Evolutionary conservation across 2,888 invertebrate species (phyloP), one percentile per base, ranked within the genome.

Genomic region (Orthosia cruda): DNA sequence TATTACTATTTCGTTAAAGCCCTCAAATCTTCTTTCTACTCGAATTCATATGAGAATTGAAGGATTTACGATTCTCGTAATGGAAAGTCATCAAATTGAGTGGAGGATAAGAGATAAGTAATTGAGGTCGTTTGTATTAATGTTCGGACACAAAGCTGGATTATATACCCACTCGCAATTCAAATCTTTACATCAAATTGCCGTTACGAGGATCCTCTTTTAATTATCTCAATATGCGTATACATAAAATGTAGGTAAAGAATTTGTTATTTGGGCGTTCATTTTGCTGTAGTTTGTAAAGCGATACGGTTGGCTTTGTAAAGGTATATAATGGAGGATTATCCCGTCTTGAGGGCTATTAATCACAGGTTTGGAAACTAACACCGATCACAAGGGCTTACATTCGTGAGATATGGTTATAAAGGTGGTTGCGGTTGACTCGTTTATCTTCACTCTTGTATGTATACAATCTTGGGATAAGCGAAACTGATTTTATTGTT

Each of bases 341-440:
- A 91, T 89, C 87, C 85, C 86, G 86, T 88, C 91, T 90, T 86
- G 86, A 84, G 88, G 85, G 84, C 89, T 89, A 94, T 94, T 92
- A 93, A 94, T 93, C 90, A 93, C 86, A 81, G 89, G 88, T 89
- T 91, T 87, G 87, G 88, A 89, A 92, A 91, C 90, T 90, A 89
- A 89, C 88, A 89, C 90, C 87, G 64, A 87, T 85, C 89, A 83
- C 86, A 32, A 78, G 79, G 85, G 86, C 57, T 85, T 85, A 81
- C 65, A 55, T 58, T 59, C 45, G 18, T 67, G 80, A 73, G 73
- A 69, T 70, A 70, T 82, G 63, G 55, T 20, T 81, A 65, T 65
- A 40, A 54, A 50, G 64, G 57, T 58, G 23, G 26, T 13, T 67
- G 62, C 68, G 62, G 69, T 69, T 72, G 16, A 66, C n/a, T 64